Base-by-base conservation (phyloP, 1,140 invertebrate genomes). In the Nephila pilipes region DNA sequence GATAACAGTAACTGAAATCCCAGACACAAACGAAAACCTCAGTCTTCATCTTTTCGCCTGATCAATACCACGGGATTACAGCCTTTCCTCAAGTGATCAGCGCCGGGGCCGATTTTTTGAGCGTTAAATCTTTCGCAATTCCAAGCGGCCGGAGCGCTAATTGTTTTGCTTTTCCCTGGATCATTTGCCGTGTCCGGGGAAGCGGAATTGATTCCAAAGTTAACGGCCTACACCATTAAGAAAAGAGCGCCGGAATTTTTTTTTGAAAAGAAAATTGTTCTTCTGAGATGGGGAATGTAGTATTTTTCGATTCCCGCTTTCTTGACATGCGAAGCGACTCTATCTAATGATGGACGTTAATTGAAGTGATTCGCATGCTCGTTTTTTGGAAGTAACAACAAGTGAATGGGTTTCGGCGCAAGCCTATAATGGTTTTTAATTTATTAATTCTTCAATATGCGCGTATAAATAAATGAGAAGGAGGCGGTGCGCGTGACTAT, bases 31-130 rank as follows among this genome's bases (percentile, higher is more conserved):
- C 12, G 46, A 10, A 46, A 46, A 46, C 46, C 46, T 46, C 46
- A 10, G 46, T 46, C 46, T 10, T 46, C 46, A 46, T 46, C 46
- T 46, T 46, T 46, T 10, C 46, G 6, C 46, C 2, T 46, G 46
- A 46, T 46, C 46, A 46, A 46, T 46, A 46, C 80, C 46, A 10
- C 3, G 54, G 38, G 80, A 81, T 81, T 54, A 81, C 6, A 46
- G 36, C 22, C 80, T 81, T n/a, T 81, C 80, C 46, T 54, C 46
- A 81, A 81, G 80, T 81, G 46, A 81, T 81, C 80, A 55, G 80
- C 80, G 46, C 80, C 80, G 25, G 46, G n/a, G 80, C 46, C 80
- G 80, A 81, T 81, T 81, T 81, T 81, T 81, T 81, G 38, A 81
- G 80, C 80, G 80, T 81, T 81, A 81, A 81, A 81, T 81, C 80